Evolutionary conservation across 1,140 invertebrate species (phyloP), one percentile per base, ranked within the genome.

Genomic region (Meloidogyne chitwoodi): DNA sequence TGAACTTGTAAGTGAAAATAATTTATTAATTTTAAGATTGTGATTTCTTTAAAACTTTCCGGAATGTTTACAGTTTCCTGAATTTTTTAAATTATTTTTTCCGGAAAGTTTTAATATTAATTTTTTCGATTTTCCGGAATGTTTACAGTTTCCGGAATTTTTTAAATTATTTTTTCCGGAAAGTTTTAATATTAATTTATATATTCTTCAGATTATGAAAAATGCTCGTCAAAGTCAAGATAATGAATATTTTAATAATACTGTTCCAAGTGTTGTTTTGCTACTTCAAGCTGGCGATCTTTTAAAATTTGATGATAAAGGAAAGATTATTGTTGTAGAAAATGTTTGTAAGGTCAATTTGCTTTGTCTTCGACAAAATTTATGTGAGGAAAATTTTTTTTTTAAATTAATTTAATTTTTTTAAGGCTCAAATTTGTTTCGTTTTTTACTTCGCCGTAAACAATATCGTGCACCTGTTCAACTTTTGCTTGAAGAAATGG

Each of bases 351-450:
- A 70, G n/a, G 61, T 61, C 14, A 26, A 22, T 0, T 29, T 70
- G 4, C 29, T 70, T 61, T 70, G 68, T 70, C 29, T 70, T 44
- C 16, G 68, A 6, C 44, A 70, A n/a, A 70, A 70, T 70, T 70
- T 70, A 61, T 70, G 68, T 70, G 2, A 70, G 29, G 26, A 8
- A 24, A 44, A 26, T 68, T 68, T 29, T 24, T 14, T 19, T 38
- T 19, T 69, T 41, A 16, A 69, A 69, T 27, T 41, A 11, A 14
- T 29, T 29, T 34, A 19, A 27, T 38, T 6, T 69, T n/a, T 69
- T 34, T 31, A 44, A 70, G 68, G 68, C 16, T 70, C 68, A 44
- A 70, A 70, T 70, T 44, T 70, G n/a, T 70, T 48, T 11, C 68
- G 68, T 2, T 61, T 70, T 70, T 48, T 70, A 61, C 29, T 44